Evolutionary conservation across 2,113 vertebrate genomes (phyloP).

Genomic region (Charadrius vociferus): DNA sequence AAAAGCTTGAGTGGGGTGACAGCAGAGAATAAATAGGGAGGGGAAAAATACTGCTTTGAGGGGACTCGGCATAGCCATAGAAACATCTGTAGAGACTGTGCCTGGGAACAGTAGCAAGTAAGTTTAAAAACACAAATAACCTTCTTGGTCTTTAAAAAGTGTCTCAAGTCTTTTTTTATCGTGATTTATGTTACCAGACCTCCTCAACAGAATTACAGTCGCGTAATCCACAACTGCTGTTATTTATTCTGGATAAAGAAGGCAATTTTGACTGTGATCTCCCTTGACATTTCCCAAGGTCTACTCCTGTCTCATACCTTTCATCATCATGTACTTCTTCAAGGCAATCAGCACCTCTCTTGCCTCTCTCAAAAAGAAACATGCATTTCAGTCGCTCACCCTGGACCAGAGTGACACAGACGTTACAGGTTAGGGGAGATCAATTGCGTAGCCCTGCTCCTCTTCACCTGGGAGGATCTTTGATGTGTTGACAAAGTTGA

Average conservation of each 20-base stretch:
- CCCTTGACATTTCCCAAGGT: constrained; percentile 59
- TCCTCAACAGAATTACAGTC: constrained; percentile 11
- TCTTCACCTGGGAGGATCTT: constrained; percentile 24
- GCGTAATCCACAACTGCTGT: not conserved
- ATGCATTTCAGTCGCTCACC: not conserved
- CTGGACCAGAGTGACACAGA: constrained; percentile 37
- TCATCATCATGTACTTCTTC: constrained; percentile 46
- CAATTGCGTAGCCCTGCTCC: constrained; percentile 36
- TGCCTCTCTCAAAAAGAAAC: constrained; percentile 33
- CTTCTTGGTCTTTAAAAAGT: not conserved
- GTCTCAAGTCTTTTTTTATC: not conserved
- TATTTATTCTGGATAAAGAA: constrained; percentile 53
- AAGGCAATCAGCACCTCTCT: constrained; percentile 33
- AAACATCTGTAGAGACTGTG: not conserved
- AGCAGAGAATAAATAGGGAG: not conserved
- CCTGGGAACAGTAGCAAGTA: not conserved
- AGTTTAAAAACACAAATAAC: not conserved
- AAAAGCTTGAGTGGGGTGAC: not conserved
- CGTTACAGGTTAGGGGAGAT: constrained; percentile 22
- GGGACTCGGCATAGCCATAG: not conserved
- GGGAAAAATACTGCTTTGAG: not conserved
- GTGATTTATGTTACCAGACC: not conserved
- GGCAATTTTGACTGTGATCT: constrained; percentile 50
- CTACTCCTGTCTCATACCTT: constrained; percentile 30
- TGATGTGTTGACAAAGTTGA: not conserved